phyloP scores from a whole-genome alignment of 2,888 invertebrate species.

The Thyatira batis region DNA sequence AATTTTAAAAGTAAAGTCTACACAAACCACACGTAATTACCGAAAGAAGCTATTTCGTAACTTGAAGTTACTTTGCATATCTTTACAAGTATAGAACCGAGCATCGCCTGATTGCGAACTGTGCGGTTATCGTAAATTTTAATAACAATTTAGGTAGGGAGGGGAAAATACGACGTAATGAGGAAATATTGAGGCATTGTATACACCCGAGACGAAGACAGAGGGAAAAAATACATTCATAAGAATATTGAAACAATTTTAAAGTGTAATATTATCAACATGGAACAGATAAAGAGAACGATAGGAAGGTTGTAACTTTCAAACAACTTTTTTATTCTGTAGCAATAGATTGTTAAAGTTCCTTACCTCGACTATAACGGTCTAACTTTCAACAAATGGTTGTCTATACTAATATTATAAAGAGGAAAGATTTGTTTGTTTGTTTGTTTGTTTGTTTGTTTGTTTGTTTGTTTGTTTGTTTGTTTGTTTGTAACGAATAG shows the following conservation, averaged over 20 bases:
- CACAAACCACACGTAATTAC: no score
- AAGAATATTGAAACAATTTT: no score
- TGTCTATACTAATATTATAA: neutral
- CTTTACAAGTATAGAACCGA: neutral
- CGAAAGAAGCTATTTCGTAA: neutral
- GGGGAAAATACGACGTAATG: constrained; percentile 54
- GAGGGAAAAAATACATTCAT: constrained; percentile 13
- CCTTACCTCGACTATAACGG: neutral
- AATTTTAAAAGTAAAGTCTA: no score
- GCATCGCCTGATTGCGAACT: neutral
- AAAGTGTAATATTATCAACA: no score
- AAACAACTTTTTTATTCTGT: neutral
- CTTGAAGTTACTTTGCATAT: neutral
- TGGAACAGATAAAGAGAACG: no score
- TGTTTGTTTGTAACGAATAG: no score
- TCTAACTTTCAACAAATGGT: neutral
- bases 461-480: no score
- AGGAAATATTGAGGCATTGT: constrained; percentile 38
- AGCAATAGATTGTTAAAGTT: neutral
- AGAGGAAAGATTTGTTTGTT: no score
- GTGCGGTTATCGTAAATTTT: constrained; percentile 58
- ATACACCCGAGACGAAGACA: constrained; percentile 21
- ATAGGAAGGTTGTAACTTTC: no score
- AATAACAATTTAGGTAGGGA: constrained; percentile 59
- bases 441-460: no score